Evolutionary conservation across 2,888 invertebrate species (phyloP).

Genomic region (Sminthurinus aureus): DNA sequence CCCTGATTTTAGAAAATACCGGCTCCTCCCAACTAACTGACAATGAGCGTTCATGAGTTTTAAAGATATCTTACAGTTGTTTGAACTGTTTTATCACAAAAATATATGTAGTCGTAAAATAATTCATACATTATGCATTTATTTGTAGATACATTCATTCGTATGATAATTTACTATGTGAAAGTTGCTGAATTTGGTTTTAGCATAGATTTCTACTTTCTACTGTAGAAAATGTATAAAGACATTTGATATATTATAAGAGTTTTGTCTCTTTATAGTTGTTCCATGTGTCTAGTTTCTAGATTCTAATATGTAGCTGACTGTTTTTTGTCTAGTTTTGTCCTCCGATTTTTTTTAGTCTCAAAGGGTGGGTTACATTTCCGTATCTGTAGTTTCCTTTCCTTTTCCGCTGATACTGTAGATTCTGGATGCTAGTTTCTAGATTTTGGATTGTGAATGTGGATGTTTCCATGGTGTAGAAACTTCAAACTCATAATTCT

Average conservation of each 20-base stretch:
- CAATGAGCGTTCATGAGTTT: too few species aligned
- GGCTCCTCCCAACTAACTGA: too few species aligned
- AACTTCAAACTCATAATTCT: constrained; percentile 58
- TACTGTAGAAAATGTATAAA: background rate
- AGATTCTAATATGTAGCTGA: background rate
- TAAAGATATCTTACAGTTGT: too few species aligned
- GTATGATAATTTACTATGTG: too few species aligned
- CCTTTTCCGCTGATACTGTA: constrained; percentile 40
- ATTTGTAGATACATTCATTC: too few species aligned
- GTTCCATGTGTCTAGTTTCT: background rate
- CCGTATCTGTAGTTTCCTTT: constrained; percentile 31
- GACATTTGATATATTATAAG: background rate
- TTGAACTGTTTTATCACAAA: too few species aligned
- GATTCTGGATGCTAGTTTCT: background rate
- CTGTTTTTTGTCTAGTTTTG: background rate
- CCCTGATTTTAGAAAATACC: too few species aligned
- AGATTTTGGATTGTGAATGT: background rate
- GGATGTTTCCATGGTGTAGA: constrained; percentile 33
- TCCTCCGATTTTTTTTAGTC: constrained; percentile 26
- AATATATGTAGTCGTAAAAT: too few species aligned
- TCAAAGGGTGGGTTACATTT: constrained; percentile 15
- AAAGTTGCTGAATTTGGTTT: too few species aligned
- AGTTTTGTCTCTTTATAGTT: background rate
- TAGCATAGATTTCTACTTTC: background rate
- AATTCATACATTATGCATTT: too few species aligned